Evolutionary conservation across 2,113 vertebrate genomes (phyloP).

Genomic region (Crotalus viridis): DNA sequence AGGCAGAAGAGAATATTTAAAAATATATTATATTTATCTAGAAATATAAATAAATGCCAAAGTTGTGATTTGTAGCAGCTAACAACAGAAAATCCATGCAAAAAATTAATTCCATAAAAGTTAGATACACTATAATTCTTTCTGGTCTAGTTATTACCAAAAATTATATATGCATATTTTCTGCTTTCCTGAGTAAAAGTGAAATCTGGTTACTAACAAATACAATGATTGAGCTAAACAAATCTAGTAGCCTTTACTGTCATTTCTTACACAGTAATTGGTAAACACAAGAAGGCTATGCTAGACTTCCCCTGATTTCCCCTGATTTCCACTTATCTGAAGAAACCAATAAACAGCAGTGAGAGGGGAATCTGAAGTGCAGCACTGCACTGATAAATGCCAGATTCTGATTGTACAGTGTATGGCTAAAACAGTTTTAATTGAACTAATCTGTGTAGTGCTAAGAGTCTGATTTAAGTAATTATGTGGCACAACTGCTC

Average conservation of each 20-base stretch:
- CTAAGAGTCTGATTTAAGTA: conserved; percentile 9
- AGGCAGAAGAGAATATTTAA: background rate
- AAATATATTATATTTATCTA: background rate
- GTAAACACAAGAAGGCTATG: background rate
- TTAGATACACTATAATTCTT: background rate
- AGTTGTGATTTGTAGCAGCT: background rate
- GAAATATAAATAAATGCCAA: background rate
- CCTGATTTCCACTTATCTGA: background rate
- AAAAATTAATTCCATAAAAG: background rate
- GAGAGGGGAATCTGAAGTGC: background rate
- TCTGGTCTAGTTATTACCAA: background rate
- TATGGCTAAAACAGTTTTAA: conserved; percentile 4
- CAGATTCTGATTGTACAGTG: background rate
- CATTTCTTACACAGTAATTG: background rate
- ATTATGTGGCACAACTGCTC: background rate
- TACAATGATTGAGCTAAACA: background rate
- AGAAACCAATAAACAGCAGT: background rate
- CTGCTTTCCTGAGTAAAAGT: background rate
- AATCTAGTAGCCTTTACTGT: background rate
- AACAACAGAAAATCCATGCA: background rate
- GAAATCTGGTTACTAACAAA: background rate
- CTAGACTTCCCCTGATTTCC: background rate
- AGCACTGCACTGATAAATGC: conserved; percentile 11
- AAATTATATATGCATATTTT: too few species aligned
- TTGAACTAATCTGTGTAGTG: conserved; percentile 10